A percentile compares a stretch with the other conserved stretches of the same genome.
These are phyloP conservation scores for Dasysyrphus albostriatus DNA, from an alignment of 2,888 invertebrate species.

Conservation along the genomic window DNA sequence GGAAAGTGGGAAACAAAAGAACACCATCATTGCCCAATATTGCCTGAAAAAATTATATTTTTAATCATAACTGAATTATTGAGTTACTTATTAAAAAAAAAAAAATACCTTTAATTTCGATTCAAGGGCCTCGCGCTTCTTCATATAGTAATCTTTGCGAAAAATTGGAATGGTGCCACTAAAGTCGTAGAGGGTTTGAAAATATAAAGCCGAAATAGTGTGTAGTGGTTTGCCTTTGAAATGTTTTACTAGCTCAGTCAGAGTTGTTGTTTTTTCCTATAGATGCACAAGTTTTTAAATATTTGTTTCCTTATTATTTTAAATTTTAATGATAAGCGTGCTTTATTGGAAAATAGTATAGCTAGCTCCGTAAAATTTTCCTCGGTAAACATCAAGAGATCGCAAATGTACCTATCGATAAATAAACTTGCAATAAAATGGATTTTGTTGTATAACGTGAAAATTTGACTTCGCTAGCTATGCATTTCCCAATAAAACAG, in stretches of 20 bases:
- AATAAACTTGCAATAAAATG: too few species aligned
- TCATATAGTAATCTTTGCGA: conserved; percentile 21
- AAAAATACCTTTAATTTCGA: conserved; percentile 36
- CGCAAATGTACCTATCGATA: too few species aligned
- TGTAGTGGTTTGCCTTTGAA: conserved; percentile 49
- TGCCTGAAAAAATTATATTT: conserved; percentile 71
- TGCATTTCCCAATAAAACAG: too few species aligned
- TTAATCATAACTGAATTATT: not conserved
- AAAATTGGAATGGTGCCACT: conserved; percentile 17
- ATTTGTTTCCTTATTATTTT: not conserved
- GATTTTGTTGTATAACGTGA: too few species aligned
- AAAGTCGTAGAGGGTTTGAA: conserved; percentile 49
- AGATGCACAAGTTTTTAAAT: not conserved
- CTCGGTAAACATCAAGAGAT: too few species aligned
- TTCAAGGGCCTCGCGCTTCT: conserved; percentile 36
- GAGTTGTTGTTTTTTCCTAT: conserved; percentile 42
- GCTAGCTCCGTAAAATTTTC: too few species aligned
- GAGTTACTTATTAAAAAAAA: not conserved
- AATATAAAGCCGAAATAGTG: conserved; percentile 45
- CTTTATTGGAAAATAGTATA: too few species aligned
- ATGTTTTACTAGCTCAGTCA: conserved; percentile 49
- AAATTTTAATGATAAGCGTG: too few species aligned
- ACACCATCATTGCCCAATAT: conserved; percentile 89
- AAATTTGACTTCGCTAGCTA: too few species aligned
- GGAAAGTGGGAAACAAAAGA: conserved; percentile 89